Evolutionary conservation across 2,113 vertebrate species (phyloP).

Genomic region (Cochlearius cochlearius): DNA sequence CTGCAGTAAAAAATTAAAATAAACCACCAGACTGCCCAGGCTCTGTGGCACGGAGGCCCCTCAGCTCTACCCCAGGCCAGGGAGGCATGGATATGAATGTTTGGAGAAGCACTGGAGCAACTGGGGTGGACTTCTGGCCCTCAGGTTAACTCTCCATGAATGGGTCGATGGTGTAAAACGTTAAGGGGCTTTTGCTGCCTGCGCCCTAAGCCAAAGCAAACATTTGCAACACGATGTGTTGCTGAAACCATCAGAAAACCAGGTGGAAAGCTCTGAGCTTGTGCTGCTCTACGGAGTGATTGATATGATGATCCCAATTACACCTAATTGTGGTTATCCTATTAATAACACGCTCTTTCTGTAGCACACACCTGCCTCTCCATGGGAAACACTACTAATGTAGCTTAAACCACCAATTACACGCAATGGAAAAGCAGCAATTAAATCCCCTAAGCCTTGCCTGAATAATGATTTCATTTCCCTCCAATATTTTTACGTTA

Average conservation of each 20-base stretch:
- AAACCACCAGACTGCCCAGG: rapidly evolving
- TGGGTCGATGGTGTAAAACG: rapidly evolving
- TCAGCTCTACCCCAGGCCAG: neutral
- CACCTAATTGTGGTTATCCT: neutral
- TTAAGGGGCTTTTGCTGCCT: neutral
- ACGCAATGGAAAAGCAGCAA: neutral
- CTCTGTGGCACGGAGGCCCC: neutral
- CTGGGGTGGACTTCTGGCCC: neutral
- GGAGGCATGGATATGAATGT: too few species aligned
- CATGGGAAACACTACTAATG: neutral
- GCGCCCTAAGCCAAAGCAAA: neutral
- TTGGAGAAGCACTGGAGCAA: neutral
- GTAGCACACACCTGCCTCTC: constrained; percentile 5
- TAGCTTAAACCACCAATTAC: neutral
- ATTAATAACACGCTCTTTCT: neutral
- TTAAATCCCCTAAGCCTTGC: neutral
- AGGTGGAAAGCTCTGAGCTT: neutral
- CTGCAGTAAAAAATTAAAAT: neutral
- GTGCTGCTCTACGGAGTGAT: neutral
- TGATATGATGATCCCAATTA: neutral
- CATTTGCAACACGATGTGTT: rapidly evolving
- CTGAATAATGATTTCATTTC: neutral
- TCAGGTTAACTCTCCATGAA: too few species aligned
- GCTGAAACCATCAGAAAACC: rapidly evolving
- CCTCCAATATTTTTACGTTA: neutral